Evolutionary conservation across 2,888 invertebrate species (phyloP).

Genomic region (Allygus modestus): DNA sequence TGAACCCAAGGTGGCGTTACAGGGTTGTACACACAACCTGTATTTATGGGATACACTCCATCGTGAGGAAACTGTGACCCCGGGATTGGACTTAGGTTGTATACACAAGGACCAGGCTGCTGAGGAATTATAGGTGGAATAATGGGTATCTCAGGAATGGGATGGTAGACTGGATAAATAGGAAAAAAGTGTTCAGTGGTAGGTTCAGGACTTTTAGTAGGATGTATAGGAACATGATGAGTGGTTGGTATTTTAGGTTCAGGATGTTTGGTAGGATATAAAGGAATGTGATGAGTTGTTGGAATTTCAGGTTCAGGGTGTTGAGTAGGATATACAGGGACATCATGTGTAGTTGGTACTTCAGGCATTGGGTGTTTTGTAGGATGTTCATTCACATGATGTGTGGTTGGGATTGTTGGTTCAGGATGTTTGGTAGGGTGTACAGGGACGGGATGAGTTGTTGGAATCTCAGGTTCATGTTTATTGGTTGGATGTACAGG

Average conservation of each 20-base stretch:
- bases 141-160: not conserved
- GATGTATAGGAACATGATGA: not conserved
- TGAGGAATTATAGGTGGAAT: not conserved
- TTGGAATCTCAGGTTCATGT: not conserved
- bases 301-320: not conserved
- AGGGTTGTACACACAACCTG: not conserved
- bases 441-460: not conserved
- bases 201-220: constrained; percentile 3
- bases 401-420: not conserved
- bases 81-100: not conserved
- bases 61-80: not conserved
- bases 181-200: constrained; percentile 2
- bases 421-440: constrained; percentile 20
- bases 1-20: not conserved
- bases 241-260: not conserved
- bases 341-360: not conserved
- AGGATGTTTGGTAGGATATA: not conserved
- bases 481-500: not conserved
- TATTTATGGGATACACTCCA: not conserved
- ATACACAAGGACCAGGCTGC: constrained; percentile 16
- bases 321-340: not conserved
- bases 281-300: not conserved
- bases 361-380: not conserved
- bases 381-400: not conserved
- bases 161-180: not conserved